Evolutionary conservation across 2,888 invertebrate species (phyloP).

Genomic region (Scotopteryx bipunctaria): DNA sequence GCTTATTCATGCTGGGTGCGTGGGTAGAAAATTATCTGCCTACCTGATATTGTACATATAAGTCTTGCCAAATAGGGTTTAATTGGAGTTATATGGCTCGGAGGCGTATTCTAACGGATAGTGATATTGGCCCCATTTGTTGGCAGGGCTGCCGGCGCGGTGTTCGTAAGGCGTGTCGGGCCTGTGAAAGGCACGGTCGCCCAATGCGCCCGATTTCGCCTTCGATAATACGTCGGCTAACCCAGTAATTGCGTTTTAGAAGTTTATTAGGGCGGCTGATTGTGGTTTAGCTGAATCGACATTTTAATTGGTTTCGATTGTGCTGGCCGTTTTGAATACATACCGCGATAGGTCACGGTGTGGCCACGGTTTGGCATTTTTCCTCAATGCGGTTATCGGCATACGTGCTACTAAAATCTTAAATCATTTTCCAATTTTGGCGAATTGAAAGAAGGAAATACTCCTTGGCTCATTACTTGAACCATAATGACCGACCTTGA

Average conservation of each 20-base stretch:
- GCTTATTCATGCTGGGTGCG: constrained; percentile 31
- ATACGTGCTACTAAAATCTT: constrained; percentile 17
- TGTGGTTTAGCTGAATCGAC: constrained; percentile 41
- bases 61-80: constrained; percentile 41
- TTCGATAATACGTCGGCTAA: constrained; percentile 59
- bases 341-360: constrained; percentile 48
- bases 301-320: constrained; percentile 65
- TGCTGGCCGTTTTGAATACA: constrained; percentile 48
- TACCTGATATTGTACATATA: constrained; percentile 18
- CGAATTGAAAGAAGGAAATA: constrained; percentile 42
- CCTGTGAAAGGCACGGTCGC: constrained; percentile 72
- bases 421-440: constrained; percentile 24
- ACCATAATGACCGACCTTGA: constrained; percentile 57
- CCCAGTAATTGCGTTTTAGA: constrained; percentile 56
- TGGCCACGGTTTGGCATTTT: constrained; percentile 48
- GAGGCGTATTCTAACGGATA: constrained; percentile 41
- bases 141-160: constrained; percentile 34
- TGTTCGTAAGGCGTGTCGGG: constrained; percentile 61
- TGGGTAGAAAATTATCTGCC: constrained; percentile 34
- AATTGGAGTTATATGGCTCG: constrained; percentile 48
- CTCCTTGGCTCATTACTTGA: constrained; percentile 48
- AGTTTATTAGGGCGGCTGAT: constrained; percentile 42
- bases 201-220: constrained; percentile 62
- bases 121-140: constrained; percentile 47
- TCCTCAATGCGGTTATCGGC: constrained; percentile 29